Percentiles rank a stretch among this genome's conserved stretches.
phyloP scores from a whole-genome alignment of 2,888 invertebrate genomes.

The Carterocephalus palaemon region DNA sequence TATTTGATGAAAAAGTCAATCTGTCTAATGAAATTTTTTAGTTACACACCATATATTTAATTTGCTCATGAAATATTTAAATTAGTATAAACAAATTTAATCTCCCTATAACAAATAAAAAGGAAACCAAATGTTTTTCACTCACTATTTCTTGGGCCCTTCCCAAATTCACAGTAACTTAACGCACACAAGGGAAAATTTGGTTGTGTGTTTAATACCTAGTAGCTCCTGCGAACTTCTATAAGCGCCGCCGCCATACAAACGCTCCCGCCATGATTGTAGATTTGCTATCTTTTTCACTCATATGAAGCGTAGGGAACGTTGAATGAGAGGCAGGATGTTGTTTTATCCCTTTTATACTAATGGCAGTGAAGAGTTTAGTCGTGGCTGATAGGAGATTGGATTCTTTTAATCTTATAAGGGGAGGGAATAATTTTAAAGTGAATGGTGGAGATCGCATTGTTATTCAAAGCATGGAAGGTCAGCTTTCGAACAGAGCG shows the following conservation, averaged over 20 bases:
- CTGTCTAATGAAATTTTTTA: too few species aligned
- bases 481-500: constrained; percentile 7
- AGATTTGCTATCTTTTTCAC: constrained; percentile 53
- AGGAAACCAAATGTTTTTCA: constrained; percentile 17
- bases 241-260: constrained; percentile 46
- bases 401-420: constrained; percentile 62
- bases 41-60: too few species aligned
- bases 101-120: too few species aligned
- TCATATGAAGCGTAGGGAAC: constrained; percentile 25
- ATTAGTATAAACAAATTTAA: too few species aligned
- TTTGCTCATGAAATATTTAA: too few species aligned
- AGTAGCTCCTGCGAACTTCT: constrained; percentile 43
- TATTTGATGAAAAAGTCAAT: too few species aligned
- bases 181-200: constrained; percentile 47
- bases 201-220: constrained; percentile 59
- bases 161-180: constrained; percentile 48
- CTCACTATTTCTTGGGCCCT: constrained; percentile 49
- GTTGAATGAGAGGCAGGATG: constrained; percentile 27
- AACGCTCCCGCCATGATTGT: constrained; percentile 66
- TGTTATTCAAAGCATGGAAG: constrained; percentile 36
- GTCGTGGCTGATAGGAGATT: constrained; percentile 55
- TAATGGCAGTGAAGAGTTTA: constrained; percentile 37
- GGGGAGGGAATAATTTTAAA: constrained; percentile 68
- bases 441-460: constrained; percentile 38
- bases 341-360: constrained; percentile 31